Evolutionary conservation across 2,113 vertebrate genomes (phyloP).

Genomic region (Elaphurus davidianus): DNA sequence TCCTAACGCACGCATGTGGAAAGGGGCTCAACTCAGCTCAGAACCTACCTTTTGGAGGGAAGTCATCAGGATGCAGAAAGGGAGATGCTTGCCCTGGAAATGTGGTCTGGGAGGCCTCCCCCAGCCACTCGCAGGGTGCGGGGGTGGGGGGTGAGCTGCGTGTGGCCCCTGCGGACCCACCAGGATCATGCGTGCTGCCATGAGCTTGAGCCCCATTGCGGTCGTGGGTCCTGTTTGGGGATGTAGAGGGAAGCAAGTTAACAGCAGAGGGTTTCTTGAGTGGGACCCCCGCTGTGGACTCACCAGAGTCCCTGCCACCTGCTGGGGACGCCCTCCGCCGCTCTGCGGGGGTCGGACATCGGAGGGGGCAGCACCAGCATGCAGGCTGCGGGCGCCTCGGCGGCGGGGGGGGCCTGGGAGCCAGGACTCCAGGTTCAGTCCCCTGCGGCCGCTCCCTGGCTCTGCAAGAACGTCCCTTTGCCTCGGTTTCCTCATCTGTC

Average conservation of each 20-base stretch:
- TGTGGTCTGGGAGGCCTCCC: not conserved
- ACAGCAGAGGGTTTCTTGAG: not conserved
- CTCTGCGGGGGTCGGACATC: accelerated
- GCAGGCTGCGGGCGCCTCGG: accelerated
- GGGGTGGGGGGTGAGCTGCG: not conserved
- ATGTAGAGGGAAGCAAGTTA: accelerated
- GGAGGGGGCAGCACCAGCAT: not conserved
- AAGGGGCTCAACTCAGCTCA: too few relatives aligned
- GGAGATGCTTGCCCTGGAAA: accelerated
- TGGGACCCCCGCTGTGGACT: not conserved
- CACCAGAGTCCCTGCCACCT: not conserved
- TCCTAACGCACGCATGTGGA: accelerated
- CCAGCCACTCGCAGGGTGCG: accelerated
- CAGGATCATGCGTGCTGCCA: accelerated
- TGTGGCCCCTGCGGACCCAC: accelerated
- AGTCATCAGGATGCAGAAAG: not conserved
- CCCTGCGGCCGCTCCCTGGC: accelerated
- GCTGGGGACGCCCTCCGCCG: accelerated
- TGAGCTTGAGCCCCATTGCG: not conserved
- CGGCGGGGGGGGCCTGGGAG: accelerated
- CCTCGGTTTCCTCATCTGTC: not conserved
- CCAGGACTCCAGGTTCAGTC: not conserved
- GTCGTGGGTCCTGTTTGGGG: accelerated
- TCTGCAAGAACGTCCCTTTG: not conserved
- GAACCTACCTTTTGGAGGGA: too few relatives aligned